A percentile compares a stretch with the other conserved stretches of the same genome.
Conservation (phyloP, 2,888 invertebrate genomes). For the Physocephala rufipes region DNA sequence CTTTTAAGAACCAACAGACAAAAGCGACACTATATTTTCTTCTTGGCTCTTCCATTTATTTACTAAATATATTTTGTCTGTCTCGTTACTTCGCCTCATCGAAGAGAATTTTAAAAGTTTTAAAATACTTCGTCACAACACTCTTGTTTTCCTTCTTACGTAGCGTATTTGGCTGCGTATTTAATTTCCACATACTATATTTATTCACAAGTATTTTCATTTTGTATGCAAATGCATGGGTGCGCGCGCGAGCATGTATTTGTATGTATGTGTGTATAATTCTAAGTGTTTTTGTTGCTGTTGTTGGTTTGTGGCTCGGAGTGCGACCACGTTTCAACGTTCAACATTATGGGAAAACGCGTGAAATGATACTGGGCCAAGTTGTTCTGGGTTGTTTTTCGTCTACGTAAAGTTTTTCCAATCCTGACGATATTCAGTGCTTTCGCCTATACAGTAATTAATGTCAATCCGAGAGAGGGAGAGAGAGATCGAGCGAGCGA, state of each 20-base stretch:
- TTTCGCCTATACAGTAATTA: not conserved
- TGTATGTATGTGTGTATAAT: conserved; percentile 12
- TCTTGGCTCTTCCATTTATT: conserved; percentile 9
- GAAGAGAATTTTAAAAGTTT: too few relatives aligned
- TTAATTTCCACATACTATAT: conserved; percentile 6
- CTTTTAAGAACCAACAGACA: conserved; percentile 21
- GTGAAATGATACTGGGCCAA: conserved; percentile 66
- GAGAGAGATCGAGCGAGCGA: not conserved
- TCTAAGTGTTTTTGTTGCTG: conserved; percentile 29
- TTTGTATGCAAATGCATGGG: not conserved
- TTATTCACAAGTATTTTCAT: not conserved
- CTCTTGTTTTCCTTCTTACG: not conserved
- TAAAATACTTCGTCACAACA: conserved; percentile 2
- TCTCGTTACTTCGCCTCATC: not conserved
- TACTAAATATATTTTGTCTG: not conserved
- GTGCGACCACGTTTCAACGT: conserved; percentile 52
- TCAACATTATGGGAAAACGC: conserved; percentile 64
- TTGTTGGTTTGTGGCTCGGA: conserved; percentile 43
- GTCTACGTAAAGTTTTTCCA: conserved; percentile 35
- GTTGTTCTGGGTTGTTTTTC: conserved; percentile 54
- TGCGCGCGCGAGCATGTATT: not conserved
- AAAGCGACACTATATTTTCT: not conserved
- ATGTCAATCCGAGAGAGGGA: not conserved
- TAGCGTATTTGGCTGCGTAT: conserved; percentile 10
- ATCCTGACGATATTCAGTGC: conserved; percentile 26